phyloP scores from a whole-genome alignment of 2,113 vertebrate species.

The Hystrix brachyura region DNA sequence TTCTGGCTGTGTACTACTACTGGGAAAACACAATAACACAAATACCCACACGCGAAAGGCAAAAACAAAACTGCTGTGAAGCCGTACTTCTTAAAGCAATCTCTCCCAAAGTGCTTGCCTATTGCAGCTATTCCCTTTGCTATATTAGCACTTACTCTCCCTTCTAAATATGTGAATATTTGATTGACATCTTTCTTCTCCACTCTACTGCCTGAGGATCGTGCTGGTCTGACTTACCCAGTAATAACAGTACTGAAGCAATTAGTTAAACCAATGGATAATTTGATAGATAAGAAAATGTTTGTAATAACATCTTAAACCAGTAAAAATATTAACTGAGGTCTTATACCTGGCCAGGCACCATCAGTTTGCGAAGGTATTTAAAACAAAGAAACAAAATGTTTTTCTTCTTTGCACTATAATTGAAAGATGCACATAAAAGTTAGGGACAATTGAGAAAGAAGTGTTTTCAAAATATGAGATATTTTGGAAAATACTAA shows the following conservation, averaged over 20 bases:
- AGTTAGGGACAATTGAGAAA: neutral
- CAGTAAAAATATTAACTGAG: neutral
- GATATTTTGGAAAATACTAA: neutral
- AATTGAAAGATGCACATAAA: neutral
- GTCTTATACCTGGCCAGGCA: neutral
- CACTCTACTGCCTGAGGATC: neutral
- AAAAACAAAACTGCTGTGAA: too few relatives aligned
- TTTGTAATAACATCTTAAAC: neutral
- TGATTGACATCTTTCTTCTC: too few relatives aligned
- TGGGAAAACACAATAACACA: neutral
- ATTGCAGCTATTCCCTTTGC: neutral
- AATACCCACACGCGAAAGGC: neutral
- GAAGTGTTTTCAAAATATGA: neutral
- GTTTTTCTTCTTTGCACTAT: neutral
- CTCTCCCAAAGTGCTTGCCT: neutral
- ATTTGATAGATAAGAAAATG: too few relatives aligned
- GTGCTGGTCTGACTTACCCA: neutral
- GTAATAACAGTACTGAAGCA: neutral
- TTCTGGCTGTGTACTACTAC: neutral
- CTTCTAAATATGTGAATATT: neutral
- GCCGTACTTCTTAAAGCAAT: neutral
- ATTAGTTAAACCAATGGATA: neutral
- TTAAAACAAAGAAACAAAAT: neutral
- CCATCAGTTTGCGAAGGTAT: neutral
- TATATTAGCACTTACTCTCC: neutral